Base-by-base conservation (phyloP, 2,113 vertebrate genomes). In the Tenrec ecaudatus region DNA sequence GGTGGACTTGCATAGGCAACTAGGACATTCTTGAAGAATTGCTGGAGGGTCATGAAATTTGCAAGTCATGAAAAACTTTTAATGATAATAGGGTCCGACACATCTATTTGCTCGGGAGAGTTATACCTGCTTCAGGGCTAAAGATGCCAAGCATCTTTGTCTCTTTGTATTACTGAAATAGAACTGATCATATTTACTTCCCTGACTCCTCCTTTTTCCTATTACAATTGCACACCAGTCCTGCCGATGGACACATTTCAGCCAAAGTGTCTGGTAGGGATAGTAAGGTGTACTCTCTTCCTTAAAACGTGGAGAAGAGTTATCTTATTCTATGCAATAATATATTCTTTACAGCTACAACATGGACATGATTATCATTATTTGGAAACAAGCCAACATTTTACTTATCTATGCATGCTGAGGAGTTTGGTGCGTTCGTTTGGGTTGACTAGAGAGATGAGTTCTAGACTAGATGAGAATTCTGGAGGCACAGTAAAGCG, bases 21-120 rank as follows among this genome's bases (percentile, higher is more conserved):
- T 22, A 15, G 60, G 7, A 66, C 1, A 77, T 83, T 93, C 79
- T 89, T 73, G 47, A 87, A 83, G 31, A 90, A 82, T 68, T 71
- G 8, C 17, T 85, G 73, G 33, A n/a, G 62, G 73, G 23, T 68
- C 15, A 4, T 76, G 27, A 64, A 92, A 92, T 66, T 19, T 89
- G 15, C 17, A 91, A 58, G 82, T 78, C 11, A 6, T 53, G 6
- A 12, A 25, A 12, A 79, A 43, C 78, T 80, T 89, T 80, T 62
- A 88, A 33, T 81, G 85, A 85, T 23, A 66, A 62, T 62, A 33
- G 19, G 25, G 7, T 71, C 5, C 60, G 64, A 38, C 31, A 3
- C 19, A 23, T 85, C 12, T 78, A 2, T 73, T n/a, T 90, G 5
- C 12, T 83, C 10, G 73, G 53, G 29, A 68, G 25, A 83, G 22